Conservation (phyloP, 2,113 vertebrate genomes). For the Stercorarius parasiticus region DNA sequence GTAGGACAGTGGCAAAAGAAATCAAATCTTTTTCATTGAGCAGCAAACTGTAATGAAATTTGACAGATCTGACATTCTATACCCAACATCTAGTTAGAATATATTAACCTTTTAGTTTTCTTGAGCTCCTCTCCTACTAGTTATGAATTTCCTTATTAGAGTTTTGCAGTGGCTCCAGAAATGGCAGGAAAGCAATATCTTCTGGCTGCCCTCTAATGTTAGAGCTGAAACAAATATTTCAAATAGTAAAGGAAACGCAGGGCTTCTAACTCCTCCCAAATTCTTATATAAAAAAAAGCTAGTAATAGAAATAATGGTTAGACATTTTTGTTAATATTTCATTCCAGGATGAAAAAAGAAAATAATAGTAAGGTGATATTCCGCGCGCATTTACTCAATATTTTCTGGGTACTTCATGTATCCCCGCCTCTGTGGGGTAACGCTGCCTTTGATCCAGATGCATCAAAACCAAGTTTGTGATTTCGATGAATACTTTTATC, state of each 20-base stretch:
- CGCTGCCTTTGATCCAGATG: not conserved
- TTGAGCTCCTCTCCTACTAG: conserved; percentile 62
- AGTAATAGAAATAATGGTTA: not conserved
- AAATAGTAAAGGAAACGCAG: not conserved
- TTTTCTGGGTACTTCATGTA: not conserved
- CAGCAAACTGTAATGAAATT: conserved; percentile 85
- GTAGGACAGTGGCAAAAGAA: conserved; percentile 88
- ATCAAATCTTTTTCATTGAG: conserved; percentile 85
- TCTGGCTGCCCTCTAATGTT: not conserved
- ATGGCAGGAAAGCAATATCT: not conserved
- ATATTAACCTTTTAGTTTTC: conserved; percentile 86
- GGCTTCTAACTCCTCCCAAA: not conserved
- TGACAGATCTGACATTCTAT: conserved; percentile 89
- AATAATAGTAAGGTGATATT: not conserved
- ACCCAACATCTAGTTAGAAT: conserved; percentile 85
- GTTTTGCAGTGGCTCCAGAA: conserved; percentile 7
- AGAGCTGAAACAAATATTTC: not conserved
- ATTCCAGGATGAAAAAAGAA: not conserved
- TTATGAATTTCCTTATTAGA: conserved; percentile 68
- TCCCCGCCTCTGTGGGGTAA: not conserved
- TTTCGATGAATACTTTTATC: not conserved
- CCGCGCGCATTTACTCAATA: fast-evolving
- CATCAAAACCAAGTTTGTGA: not conserved
- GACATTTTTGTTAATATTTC: not conserved
- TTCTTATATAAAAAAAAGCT: not conserved